A percentile compares a stretch with the other conserved stretches of the same genome.
Conservation (phyloP, 1,140 invertebrate species). For the Homarus americanus region DNA sequence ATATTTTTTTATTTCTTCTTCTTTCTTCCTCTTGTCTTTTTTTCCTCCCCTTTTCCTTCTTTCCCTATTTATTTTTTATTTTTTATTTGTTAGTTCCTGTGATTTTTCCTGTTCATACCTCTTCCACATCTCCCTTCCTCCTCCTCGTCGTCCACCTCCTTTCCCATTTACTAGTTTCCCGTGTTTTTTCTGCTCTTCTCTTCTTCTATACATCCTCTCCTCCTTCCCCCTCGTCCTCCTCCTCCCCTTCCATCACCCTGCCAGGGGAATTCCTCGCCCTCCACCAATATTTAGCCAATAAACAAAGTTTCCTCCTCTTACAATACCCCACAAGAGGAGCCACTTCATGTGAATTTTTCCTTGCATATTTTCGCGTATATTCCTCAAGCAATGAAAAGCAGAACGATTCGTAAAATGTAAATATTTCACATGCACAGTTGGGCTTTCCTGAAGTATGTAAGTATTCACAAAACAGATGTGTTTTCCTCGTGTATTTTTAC, state of each 20-base stretch:
- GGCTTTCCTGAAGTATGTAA: no score
- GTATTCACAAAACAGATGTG: no score
- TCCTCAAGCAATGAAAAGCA: background rate
- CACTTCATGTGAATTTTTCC: background rate
- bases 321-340: background rate
- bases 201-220: background rate
- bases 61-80: background rate
- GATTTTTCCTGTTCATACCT: no score
- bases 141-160: background rate
- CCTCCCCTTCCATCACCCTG: background rate
- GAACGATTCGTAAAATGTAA: no score
- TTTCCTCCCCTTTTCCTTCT: background rate
- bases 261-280: slow-evolving; percentile 3
- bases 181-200: background rate
- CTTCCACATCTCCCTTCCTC: no score
- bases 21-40: background rate
- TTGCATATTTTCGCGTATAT: background rate
- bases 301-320: slow-evolving; percentile 21
- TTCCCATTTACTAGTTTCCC: background rate
- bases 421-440: no score
- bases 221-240: background rate
- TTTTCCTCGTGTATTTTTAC: no score
- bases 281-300: slow-evolving; percentile 41
- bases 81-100: no score
- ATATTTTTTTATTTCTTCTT: background rate